Percentiles rank a stretch among this genome's conserved stretches.
Evolutionary conservation across 2,113 vertebrate genomes (phyloP).

Genomic region (Trematocara macrostoma): DNA sequence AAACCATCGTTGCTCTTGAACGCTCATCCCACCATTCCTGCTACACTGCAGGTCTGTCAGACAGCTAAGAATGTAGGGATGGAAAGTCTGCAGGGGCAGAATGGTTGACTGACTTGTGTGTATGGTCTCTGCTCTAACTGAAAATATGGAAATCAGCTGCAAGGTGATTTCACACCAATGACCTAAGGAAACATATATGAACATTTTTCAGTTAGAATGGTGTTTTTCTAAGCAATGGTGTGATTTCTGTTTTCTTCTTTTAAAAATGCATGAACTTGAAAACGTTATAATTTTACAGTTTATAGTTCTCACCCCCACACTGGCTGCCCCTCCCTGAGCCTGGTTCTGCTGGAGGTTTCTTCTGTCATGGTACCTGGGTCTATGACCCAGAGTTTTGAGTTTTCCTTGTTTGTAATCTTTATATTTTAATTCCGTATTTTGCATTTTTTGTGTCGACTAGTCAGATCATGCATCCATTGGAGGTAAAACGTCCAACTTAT

Average conservation of each 20-base stretch:
- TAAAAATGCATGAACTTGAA: background rate
- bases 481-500: fast-evolving
- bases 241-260: background rate
- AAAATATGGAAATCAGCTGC: conserved; percentile 28
- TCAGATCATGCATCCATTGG: background rate
- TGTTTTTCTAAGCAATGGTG: background rate
- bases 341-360: background rate
- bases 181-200: background rate
- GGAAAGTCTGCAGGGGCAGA: conserved; percentile 11
- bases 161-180: conserved; percentile 2
- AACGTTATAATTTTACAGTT: background rate
- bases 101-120: conserved; percentile 10
- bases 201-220: background rate
- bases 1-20: conserved; percentile 47
- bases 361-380: background rate
- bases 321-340: background rate
- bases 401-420: background rate
- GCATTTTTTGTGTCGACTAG: background rate
- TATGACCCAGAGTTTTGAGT: fast-evolving
- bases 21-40: conserved; percentile 21
- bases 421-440: background rate
- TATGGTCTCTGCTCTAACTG: background rate
- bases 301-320: background rate
- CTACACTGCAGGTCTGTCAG: conserved; percentile 27
- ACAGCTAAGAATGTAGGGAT: background rate